These are phyloP conservation scores for Cephonodes hylas DNA, from an alignment of 2,888 invertebrate species.

Conservation along the genomic window DNA sequence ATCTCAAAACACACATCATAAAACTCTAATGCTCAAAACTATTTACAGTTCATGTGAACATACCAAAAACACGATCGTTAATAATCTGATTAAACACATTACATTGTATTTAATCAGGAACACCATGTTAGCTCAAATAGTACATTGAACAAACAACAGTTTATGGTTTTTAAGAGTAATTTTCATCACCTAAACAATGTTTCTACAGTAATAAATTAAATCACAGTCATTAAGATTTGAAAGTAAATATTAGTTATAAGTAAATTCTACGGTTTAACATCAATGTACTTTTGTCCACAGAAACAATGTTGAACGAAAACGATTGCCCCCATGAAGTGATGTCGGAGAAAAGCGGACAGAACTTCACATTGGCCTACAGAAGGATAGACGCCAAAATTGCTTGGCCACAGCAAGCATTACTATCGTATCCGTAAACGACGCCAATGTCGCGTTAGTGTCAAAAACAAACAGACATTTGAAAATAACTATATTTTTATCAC, in stretches of 20 bases:
- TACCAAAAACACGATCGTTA: background rate
- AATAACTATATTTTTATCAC: constrained; percentile 63
- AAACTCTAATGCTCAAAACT: too few species aligned
- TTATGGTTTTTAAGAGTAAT: too few species aligned
- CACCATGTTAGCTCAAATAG: background rate
- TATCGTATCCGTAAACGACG: constrained; percentile 61
- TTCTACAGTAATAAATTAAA: too few species aligned
- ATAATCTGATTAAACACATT: background rate
- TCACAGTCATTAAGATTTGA: too few species aligned
- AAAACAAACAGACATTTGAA: constrained; percentile 22
- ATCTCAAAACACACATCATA: too few species aligned
- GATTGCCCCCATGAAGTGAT: constrained; percentile 95
- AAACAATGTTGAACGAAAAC: constrained; percentile 92
- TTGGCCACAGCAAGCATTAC: constrained; percentile 88
- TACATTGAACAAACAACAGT: too few species aligned
- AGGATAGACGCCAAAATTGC: constrained; percentile 98
- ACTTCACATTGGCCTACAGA: constrained; percentile 96
- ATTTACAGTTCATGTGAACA: background rate
- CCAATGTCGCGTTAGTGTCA: constrained; percentile 4
- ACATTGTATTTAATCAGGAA: background rate
- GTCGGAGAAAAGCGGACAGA: constrained; percentile 86
- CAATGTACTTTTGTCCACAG: constrained; percentile 76
- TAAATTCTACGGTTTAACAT: background rate
- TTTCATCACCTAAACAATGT: too few species aligned
- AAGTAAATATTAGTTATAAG: background rate